Evolutionary conservation across 1,140 invertebrate genomes (phyloP).

Genomic region (Megathymus violae): DNA sequence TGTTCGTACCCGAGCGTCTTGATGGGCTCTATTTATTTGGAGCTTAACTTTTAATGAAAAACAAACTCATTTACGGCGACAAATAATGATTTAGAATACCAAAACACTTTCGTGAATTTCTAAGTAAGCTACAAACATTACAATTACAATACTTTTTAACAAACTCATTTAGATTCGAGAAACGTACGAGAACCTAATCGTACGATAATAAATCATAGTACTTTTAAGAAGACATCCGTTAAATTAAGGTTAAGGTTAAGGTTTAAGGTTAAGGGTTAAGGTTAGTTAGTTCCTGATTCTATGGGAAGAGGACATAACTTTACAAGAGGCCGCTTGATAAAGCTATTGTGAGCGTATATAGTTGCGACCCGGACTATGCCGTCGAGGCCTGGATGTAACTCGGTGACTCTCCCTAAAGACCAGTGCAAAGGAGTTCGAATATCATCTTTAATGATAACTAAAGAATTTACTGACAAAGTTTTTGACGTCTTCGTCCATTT

Average conservation of each 20-base stretch:
- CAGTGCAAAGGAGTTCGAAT: constrained; percentile 21
- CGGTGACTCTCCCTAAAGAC: constrained; percentile 11
- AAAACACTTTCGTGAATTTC: constrained; percentile 3
- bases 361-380: constrained; percentile 15
- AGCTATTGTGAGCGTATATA: background rate
- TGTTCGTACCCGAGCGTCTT: constrained; percentile 12
- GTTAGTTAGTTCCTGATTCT: too few relatives aligned
- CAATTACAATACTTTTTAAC: too few relatives aligned
- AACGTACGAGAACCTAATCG: too few relatives aligned
- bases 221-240: too few relatives aligned
- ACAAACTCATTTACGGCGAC: constrained; percentile 20
- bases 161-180: too few relatives aligned
- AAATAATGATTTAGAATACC: constrained; percentile 11
- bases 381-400: constrained; percentile 9
- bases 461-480: constrained; percentile 14
- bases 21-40: constrained; percentile 19
- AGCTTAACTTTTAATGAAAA: constrained; percentile 29
- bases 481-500: constrained; percentile 29
- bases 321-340: background rate
- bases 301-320: background rate
- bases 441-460: constrained; percentile 32
- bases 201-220: too few relatives aligned
- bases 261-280: too few relatives aligned
- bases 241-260: too few relatives aligned
- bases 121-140: too few relatives aligned